Percentiles rank a stretch among this genome's conserved stretches.
These are phyloP conservation scores for Congeria kusceri DNA, from an alignment of 2,888 invertebrate species.

Conservation along the genomic window DNA sequence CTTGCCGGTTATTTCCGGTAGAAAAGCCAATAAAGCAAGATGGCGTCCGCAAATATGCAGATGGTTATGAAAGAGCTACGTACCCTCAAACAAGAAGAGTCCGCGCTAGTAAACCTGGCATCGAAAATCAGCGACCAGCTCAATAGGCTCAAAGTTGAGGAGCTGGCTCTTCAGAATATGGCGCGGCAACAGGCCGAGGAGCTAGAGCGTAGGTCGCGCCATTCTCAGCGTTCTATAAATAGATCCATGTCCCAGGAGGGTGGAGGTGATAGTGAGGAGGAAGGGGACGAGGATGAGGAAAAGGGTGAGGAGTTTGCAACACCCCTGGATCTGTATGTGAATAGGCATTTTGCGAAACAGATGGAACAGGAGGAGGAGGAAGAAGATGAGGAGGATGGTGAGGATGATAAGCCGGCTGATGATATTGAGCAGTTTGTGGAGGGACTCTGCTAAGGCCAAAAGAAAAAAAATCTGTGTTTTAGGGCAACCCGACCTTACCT, in stretches of 20 bases:
- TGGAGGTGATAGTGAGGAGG: not conserved
- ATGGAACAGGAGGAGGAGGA: slow-evolving; percentile 30
- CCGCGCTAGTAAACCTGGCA: slow-evolving; percentile 66
- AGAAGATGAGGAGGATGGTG: slow-evolving; percentile 38
- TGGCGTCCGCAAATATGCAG: slow-evolving; percentile 36
- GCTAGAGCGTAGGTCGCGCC: slow-evolving; percentile 28
- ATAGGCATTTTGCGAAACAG: not conserved
- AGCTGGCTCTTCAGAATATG: slow-evolving; percentile 55
- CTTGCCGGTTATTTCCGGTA: no score
- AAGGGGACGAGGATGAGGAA: not conserved
- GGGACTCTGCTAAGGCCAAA: slow-evolving; percentile 15
- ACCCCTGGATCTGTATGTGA: slow-evolving; percentile 36
- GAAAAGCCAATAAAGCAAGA: not conserved
- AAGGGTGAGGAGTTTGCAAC: slow-evolving; percentile 12
- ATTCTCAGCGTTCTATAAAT: slow-evolving; percentile 27
- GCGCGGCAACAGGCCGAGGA: slow-evolving; percentile 53
- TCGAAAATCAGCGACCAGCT: slow-evolving; percentile 73
- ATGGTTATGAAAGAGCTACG: slow-evolving; percentile 65
- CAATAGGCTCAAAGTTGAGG: slow-evolving; percentile 71
- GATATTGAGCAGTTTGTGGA: slow-evolving; percentile 55
- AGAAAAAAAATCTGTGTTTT: no score
- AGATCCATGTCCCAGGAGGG: slow-evolving; percentile 24
- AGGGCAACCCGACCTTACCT: no score
- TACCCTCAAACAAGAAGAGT: slow-evolving; percentile 71
- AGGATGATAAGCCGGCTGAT: slow-evolving; percentile 17